Evolutionary conservation across 2,797 vertebrate species (phyloP).

Genomic region (Vespertilio murinus): DNA sequence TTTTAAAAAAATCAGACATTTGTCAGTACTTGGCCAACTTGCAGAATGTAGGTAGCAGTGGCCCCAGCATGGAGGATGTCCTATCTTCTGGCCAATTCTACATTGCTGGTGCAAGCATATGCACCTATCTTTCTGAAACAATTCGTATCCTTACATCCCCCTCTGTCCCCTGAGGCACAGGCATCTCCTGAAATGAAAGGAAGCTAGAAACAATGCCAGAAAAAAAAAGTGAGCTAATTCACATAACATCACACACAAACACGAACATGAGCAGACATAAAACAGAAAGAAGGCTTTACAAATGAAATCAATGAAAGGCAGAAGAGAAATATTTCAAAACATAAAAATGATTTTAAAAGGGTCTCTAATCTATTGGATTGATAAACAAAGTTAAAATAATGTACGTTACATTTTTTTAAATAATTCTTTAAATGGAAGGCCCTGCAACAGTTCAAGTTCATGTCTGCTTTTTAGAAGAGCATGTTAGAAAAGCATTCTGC

Average conservation of each 20-base stretch:
- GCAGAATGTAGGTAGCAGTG: not conserved
- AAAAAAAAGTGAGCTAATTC: not conserved
- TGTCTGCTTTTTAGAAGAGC: not conserved
- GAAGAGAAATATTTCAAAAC: not conserved
- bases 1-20: not conserved
- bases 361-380: not conserved
- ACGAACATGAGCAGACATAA: not conserved
- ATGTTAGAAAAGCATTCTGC: not conserved
- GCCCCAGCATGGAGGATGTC: not conserved
- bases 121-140: not conserved
- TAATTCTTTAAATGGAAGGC: not conserved
- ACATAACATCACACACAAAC: not conserved
- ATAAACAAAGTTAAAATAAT: not conserved
- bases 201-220: not conserved
- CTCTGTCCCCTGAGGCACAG: not conserved
- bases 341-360: not conserved
- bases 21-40: not conserved
- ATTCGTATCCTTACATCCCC: not conserved
- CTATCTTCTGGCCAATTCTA: not conserved
- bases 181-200: not conserved
- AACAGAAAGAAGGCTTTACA: not conserved
- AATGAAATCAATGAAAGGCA: not conserved
- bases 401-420: not conserved
- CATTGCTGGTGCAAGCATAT: too few relatives aligned
- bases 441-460: not conserved